Conservation (phyloP, 2,888 invertebrate species). For the Ophion costatus region DNA sequence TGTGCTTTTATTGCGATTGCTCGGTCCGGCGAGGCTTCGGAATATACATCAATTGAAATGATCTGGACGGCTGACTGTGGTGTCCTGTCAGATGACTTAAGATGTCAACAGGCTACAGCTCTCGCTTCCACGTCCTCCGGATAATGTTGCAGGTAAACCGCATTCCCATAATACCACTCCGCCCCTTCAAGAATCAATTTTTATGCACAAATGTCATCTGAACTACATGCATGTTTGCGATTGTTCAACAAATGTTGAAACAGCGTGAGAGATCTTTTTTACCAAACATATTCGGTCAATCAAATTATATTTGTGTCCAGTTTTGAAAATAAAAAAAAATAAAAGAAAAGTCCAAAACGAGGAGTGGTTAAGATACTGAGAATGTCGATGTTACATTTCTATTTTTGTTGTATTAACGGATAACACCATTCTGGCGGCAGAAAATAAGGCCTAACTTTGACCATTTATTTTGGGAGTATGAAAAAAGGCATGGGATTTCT, state of each 20-base stretch:
- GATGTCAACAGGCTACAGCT: slow-evolving; percentile 70
- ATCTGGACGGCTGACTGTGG: slow-evolving; percentile 66
- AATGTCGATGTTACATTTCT: too few relatives aligned
- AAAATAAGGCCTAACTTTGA: too few relatives aligned
- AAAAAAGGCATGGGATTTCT: too few relatives aligned
- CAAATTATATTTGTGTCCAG: too few relatives aligned
- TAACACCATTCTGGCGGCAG: too few relatives aligned
- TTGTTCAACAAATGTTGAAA: too few relatives aligned
- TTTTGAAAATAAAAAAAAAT: neutral
- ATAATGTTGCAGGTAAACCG: slow-evolving; percentile 68
- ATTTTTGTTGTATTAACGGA: too few relatives aligned
- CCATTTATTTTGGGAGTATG: too few relatives aligned
- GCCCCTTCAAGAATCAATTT: neutral
- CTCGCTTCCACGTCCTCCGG: slow-evolving; percentile 70
- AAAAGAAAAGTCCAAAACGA: neutral
- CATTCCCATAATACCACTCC: neutral
- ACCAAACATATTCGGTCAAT: too few relatives aligned
- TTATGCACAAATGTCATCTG: neutral
- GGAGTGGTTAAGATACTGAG: too few relatives aligned
- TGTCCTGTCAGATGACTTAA: slow-evolving; percentile 70
- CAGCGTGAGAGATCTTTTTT: too few relatives aligned
- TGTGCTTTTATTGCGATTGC: slow-evolving; percentile 35
- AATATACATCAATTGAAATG: slow-evolving; percentile 69
- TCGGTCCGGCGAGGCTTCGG: slow-evolving; percentile 60
- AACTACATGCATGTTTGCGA: neutral